Evolutionary conservation across 2,888 invertebrate genomes (phyloP).

Genomic region (Marasmarcha lunaedactyla): DNA sequence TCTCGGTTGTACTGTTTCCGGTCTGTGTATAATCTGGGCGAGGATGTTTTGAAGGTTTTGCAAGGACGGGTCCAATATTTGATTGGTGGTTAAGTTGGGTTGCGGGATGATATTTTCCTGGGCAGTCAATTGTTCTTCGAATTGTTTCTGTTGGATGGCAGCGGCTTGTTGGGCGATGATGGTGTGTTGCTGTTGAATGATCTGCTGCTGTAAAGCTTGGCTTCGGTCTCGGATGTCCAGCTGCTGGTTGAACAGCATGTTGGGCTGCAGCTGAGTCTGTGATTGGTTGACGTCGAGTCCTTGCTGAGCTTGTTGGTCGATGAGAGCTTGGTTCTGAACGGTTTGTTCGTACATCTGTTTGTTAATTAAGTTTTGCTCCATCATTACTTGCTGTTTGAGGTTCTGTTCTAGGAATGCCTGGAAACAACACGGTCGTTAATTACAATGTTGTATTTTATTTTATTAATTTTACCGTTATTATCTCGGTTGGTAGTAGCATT

Average conservation of each 20-base stretch:
- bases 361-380: slow-evolving; percentile 59
- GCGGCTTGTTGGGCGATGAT: slow-evolving; percentile 59
- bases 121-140: slow-evolving; percentile 44
- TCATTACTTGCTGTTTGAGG: slow-evolving; percentile 33
- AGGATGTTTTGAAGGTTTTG: slow-evolving; percentile 60
- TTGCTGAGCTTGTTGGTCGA: slow-evolving; percentile 43
- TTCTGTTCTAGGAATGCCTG: slow-evolving; percentile 19
- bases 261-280: slow-evolving; percentile 40
- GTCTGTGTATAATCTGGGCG: slow-evolving; percentile 57
- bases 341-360: slow-evolving; percentile 56
- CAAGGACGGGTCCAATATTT: slow-evolving; percentile 60
- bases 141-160: slow-evolving; percentile 58
- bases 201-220: slow-evolving; percentile 66
- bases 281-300: slow-evolving; percentile 32
- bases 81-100: slow-evolving; percentile 42
- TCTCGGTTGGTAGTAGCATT: no score
- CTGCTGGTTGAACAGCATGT: slow-evolving; percentile 38
- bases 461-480: no score
- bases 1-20: slow-evolving; percentile 45
- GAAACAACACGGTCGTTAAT: no score
- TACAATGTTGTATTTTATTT: no score
- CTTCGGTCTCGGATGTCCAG: slow-evolving; percentile 53
- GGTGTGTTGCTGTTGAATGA: slow-evolving; percentile 59
- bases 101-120: slow-evolving; percentile 50
- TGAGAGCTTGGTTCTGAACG: slow-evolving; percentile 39